Evolutionary conservation across 2,888 invertebrate species (phyloP).

Genomic region (Cynaeus angustus): DNA sequence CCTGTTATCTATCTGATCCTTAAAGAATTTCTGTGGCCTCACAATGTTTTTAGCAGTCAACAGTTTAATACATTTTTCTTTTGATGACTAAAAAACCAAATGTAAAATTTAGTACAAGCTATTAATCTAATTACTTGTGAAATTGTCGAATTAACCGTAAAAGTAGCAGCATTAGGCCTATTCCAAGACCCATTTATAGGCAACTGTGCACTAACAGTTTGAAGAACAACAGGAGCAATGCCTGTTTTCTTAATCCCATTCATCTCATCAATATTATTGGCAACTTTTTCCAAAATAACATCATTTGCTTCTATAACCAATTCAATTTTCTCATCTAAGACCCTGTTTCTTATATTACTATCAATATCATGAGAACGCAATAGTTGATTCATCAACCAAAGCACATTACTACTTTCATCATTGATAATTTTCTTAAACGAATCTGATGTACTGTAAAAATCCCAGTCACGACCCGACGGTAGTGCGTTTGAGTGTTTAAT

Average conservation of each 20-base stretch:
- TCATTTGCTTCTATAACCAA: constrained; percentile 89
- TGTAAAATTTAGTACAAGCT: neutral
- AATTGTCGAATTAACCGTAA: constrained; percentile 60
- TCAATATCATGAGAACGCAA: constrained; percentile 75
- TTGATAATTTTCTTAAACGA: constrained; percentile 81
- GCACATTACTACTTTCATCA: constrained; percentile 78
- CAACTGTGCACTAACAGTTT: constrained; percentile 68
- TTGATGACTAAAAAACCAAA: neutral
- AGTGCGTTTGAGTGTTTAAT: constrained; percentile 82
- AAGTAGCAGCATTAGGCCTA: constrained; percentile 64
- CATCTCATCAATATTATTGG: constrained; percentile 81
- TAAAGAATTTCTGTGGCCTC: constrained; percentile 90
- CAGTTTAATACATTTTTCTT: constrained; percentile 69
- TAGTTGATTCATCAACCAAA: constrained; percentile 76
- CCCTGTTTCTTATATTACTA: constrained; percentile 75
- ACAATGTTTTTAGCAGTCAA: constrained; percentile 83
- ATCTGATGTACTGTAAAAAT: constrained; percentile 84
- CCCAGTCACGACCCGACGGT: constrained; percentile 81
- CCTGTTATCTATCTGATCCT: constrained; percentile 89
- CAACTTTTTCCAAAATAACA: constrained; percentile 85
- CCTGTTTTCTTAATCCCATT: constrained; percentile 76
- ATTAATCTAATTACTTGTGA: constrained; percentile 19
- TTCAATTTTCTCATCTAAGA: constrained; percentile 82
- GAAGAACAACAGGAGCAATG: constrained; percentile 73
- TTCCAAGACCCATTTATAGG: constrained; percentile 79